Evolutionary conservation across 2,888 invertebrate species (phyloP), one percentile per base, ranked within the genome.

Genomic region (Cosmorhoe ocellata): DNA sequence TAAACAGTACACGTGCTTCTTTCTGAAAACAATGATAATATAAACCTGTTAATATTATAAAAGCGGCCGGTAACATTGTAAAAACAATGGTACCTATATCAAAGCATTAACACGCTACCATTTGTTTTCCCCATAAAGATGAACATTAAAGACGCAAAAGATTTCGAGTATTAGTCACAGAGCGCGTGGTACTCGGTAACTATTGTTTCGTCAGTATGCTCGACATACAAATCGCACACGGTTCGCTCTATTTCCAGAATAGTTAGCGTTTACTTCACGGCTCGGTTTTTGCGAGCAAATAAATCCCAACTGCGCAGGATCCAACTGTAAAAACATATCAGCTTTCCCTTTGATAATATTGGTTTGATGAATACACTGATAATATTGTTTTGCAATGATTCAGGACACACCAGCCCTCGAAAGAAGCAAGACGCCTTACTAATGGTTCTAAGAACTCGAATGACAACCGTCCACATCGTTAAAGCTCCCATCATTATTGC

Each of bases 171-270:
- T 86, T 84, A 84, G 77, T 84, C 82, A 83, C 67, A 63, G 61
- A 64, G 62, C 56, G 58, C 67, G 67, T 62, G 64, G 67, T 65
- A 64, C 70, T 69, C 67, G 62, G 58, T 70, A 76, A 76, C 79
- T 66, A 84, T 84, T 85, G 81, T 84, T 85, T 75, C 81, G 67
- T 74, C 79, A 80, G 71, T 74, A 68, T 75, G 76, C 75, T 80
- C 76, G 71, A 76, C 79, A 79, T 75, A 81, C 78, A 67, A 79
- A 79, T 78, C 76, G 66, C 77, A 77, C 74, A 79, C 74, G 69
- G 76, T 70, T 69, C 61, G 71, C 67, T 83, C 80, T 85, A 88
- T 86, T 87, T 83, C 74, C 65, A 72, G 76, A 76, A 74, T 72
- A 70, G 74, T 78, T 74, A 72, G 71, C 63, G 78, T 79, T 81